These are phyloP conservation scores for Brachionus paranguensis DNA, from an alignment of 1,140 invertebrate species.

Conservation along the genomic window DNA sequence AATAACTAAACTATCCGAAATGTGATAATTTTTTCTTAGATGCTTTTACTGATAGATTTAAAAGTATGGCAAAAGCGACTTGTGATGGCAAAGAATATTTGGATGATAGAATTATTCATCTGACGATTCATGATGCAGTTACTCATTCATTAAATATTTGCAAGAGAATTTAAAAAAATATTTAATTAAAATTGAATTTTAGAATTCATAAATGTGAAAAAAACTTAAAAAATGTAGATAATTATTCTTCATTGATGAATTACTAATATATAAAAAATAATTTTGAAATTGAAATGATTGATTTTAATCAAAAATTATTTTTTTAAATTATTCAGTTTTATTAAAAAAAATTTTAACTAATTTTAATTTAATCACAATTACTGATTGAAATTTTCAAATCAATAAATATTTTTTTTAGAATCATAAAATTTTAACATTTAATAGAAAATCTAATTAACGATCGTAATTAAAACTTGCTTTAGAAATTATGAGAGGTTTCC, in stretches of 20 bases:
- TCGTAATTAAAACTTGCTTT: too few species aligned
- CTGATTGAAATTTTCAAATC: too few species aligned
- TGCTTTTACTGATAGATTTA: background rate
- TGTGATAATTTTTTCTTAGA: background rate
- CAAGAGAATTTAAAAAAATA: background rate
- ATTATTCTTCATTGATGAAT: background rate
- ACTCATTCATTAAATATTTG: background rate
- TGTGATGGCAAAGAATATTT: background rate
- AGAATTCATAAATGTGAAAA: background rate
- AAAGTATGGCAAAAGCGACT: background rate
- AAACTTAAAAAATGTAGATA: background rate
- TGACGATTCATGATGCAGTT: background rate
- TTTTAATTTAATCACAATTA: too few species aligned
- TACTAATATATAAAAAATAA: background rate
- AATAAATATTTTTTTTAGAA: too few species aligned
- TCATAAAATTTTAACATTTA: too few species aligned
- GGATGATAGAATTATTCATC: background rate
- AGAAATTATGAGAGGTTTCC: too few species aligned
- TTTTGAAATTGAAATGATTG: too few species aligned
- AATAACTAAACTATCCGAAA: background rate
- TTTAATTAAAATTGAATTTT: too few species aligned
- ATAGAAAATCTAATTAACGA: too few species aligned
- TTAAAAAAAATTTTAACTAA: too few species aligned
- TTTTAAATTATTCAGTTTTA: too few species aligned
- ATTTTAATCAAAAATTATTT: too few species aligned